Evolutionary conservation across 2,888 invertebrate species (phyloP), one percentile per base, ranked within the genome.

Genomic region (Venusia cambrica): DNA sequence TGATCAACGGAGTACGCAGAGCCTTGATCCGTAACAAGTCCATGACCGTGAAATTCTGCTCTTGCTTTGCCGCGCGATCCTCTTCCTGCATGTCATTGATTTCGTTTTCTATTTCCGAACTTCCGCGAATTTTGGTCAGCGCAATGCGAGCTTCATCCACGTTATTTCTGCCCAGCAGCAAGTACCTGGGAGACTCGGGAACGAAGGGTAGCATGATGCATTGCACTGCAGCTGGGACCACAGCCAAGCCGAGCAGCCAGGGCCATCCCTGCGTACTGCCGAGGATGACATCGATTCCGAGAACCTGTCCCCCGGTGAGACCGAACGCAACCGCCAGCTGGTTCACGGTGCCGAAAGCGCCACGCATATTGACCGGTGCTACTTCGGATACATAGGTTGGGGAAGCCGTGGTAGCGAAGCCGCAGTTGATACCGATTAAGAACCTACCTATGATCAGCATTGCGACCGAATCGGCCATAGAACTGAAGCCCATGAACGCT

Each of bases 401-500:
- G 1, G 88, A 87, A 1, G 77, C 85, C 1, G 87, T 85, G 3
- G 88, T 88, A 2, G 88, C 87, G 33, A 88, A 84, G 2, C 94
- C 94, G 72, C 93, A 93, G 68, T 92, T 92, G 52, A 94, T 84
- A 19, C 94, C 94, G 40, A 94, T 92, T 29, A 94, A 73, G 51
- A 94, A 89, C 50, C 94, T 84, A 14, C 94, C 93, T 37, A 92
- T 85, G 48, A 93, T 92, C 40, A 93, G 87, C 88, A 93, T 89
- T 71, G 92, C 92, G 24, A 91, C 91, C 3, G 92, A 91, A 34
- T 72, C 65, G n/a, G 89, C 88, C 11, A 87, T 62, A 67, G 91
- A 89, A 52, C 92, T 91, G 56, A 91, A 88, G 17, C 89, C 92
- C 92, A 93, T 92, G 19, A 93, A 73, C 10, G 83, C 79, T 5